Evolutionary conservation across 1,140 invertebrate species (phyloP).

Genomic region (Megathymus violae): DNA sequence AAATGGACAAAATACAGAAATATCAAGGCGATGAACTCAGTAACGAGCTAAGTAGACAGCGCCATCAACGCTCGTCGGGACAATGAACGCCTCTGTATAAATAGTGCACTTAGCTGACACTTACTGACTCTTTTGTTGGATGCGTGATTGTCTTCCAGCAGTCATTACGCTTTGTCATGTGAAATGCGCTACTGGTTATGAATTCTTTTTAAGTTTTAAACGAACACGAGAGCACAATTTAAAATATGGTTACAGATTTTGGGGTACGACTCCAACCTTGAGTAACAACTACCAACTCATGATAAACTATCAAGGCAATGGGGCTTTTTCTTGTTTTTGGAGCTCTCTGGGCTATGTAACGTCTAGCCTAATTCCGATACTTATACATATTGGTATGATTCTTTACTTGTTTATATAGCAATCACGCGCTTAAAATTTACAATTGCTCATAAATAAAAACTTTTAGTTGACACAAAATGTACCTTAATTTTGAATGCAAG

Average conservation of each 20-base stretch:
- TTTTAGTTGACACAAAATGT: too few species aligned
- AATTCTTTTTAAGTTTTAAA: slow-evolving; percentile 1
- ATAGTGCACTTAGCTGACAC: slow-evolving; percentile 31
- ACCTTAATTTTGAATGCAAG: too few species aligned
- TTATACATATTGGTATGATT: too few species aligned
- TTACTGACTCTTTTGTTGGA: slow-evolving; percentile 32
- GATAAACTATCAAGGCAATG: too few species aligned
- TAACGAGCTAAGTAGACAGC: slow-evolving; percentile 10
- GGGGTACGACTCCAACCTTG: too few species aligned
- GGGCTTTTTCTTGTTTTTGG: too few species aligned
- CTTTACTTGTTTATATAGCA: too few species aligned
- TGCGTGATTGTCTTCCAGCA: slow-evolving; percentile 19
- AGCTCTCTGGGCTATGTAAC: too few species aligned
- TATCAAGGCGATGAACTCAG: slow-evolving; percentile 3
- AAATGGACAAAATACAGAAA: background rate
- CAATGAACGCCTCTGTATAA: slow-evolving; percentile 27
- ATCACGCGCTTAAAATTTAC: too few species aligned
- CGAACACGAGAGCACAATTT: background rate
- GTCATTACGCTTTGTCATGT: slow-evolving; percentile 9
- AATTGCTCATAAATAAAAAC: too few species aligned
- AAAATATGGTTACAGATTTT: background rate
- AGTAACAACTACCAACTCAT: too few species aligned
- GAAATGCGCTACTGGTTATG: slow-evolving; percentile 5
- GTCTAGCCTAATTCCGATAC: too few species aligned
- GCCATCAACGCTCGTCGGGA: slow-evolving; percentile 6